These are phyloP conservation scores for Drosophila paulistorum DNA, from an alignment of 1,140 invertebrate species.

Conservation along the genomic window DNA sequence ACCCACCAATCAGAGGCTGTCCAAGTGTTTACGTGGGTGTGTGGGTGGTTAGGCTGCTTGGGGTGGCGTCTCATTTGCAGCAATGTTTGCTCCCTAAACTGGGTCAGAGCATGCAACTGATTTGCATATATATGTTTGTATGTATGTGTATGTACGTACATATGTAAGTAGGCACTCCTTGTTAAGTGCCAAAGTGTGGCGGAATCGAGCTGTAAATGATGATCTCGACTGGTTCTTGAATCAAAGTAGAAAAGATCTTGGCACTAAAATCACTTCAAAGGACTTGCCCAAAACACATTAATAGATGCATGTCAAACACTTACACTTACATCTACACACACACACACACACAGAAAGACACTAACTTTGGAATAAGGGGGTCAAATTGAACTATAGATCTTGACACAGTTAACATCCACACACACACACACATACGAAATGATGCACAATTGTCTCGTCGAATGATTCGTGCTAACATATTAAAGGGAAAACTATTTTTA, in stretches of 20 bases:
- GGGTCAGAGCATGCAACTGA: constrained; percentile 68
- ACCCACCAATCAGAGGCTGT: constrained; percentile 17
- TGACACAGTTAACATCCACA: constrained; percentile 35
- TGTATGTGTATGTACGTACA: not conserved
- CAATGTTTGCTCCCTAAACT: constrained; percentile 50
- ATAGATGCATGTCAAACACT: constrained; percentile 43
- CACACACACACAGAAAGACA: constrained; percentile 19
- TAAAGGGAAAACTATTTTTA: too few relatives aligned
- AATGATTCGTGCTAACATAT: too few relatives aligned
- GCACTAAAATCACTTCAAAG: constrained; percentile 42
- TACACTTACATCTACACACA: not conserved
- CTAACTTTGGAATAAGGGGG: constrained; percentile 36
- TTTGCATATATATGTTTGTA: constrained; percentile 26
- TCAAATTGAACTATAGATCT: constrained; percentile 40
- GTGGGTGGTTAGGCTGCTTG: not conserved
- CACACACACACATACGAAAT: constrained; percentile 5
- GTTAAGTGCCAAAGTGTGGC: not conserved
- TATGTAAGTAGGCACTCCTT: too few relatives aligned
- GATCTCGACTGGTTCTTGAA: not conserved
- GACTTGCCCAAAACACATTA: constrained; percentile 12
- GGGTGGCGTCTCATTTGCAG: constrained; percentile 43
- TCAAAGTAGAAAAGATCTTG: too few relatives aligned
- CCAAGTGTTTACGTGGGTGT: constrained; percentile 17
- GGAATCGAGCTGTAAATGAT: not conserved
- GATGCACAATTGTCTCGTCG: constrained; percentile 10